A percentile compares a stretch with the other conserved stretches of the same genome.
Evolutionary conservation across 1,140 invertebrate species (phyloP).

Genomic region (Harpegnathos saltator): DNA sequence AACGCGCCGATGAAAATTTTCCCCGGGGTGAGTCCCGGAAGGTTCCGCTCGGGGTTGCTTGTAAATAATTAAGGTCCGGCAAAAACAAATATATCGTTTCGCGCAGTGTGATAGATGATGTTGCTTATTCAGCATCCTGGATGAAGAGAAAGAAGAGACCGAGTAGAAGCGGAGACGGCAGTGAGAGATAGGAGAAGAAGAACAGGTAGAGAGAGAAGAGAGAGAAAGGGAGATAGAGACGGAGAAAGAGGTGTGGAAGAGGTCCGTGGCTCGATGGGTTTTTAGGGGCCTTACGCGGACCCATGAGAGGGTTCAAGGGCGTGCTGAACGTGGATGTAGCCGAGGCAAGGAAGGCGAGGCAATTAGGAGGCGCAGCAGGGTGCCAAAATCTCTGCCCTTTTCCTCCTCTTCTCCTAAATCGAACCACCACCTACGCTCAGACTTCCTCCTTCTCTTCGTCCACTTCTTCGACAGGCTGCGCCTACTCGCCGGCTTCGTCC

Average conservation of each 20-base stretch:
- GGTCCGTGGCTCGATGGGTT: constrained; percentile 69
- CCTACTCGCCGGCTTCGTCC: background rate
- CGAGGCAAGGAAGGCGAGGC: constrained; percentile 81
- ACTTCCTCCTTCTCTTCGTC: constrained; percentile 28
- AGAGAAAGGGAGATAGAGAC: constrained; percentile 60
- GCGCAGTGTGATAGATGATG: constrained; percentile 85
- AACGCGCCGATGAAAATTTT: constrained; percentile 10
- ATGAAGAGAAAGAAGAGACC: constrained; percentile 60
- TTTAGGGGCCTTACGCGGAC: constrained; percentile 75
- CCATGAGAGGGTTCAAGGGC: constrained; percentile 81
- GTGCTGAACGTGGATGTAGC: constrained; percentile 74
- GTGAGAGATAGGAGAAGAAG: constrained; percentile 19
- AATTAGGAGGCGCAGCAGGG: constrained; percentile 85
- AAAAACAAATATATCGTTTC: constrained; percentile 86
- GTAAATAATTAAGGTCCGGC: constrained; percentile 84
- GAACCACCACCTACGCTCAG: constrained; percentile 67
- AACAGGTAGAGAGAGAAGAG: background rate
- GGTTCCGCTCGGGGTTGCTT: constrained; percentile 65
- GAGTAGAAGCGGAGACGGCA: constrained; percentile 16
- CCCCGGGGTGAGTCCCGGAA: constrained; percentile 32
- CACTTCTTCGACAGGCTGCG: constrained; percentile 13
- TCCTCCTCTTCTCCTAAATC: constrained; percentile 68
- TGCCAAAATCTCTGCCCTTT: constrained; percentile 82
- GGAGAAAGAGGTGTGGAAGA: constrained; percentile 51
- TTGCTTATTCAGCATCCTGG: constrained; percentile 79